Conservation (phyloP, 2,797 vertebrate genomes). For the Otus scops region DNA sequence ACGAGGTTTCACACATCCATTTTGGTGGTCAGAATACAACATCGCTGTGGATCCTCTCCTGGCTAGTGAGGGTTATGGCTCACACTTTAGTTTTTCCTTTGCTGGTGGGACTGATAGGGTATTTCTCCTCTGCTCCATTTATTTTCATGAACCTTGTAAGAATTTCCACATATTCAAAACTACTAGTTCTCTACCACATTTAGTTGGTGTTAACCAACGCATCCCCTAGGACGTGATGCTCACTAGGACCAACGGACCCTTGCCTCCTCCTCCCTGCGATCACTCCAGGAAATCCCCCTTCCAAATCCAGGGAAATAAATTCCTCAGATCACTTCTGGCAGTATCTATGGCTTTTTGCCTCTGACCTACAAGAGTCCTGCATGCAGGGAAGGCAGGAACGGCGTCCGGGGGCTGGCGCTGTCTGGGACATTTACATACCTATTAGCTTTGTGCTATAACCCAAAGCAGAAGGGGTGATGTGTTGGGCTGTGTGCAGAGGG, state of each 20-base stretch:
- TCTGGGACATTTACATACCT: background rate
- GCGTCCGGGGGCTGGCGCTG: background rate
- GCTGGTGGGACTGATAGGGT: background rate
- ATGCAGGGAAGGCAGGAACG: fast-evolving
- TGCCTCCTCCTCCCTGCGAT: background rate
- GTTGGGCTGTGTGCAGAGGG: background rate
- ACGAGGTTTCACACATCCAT: background rate
- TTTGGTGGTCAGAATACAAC: background rate
- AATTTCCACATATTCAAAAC: background rate
- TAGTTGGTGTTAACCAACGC: background rate
- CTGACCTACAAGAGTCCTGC: background rate
- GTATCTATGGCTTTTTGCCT: background rate
- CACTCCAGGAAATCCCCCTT: background rate
- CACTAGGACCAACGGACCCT: background rate
- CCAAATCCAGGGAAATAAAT: background rate
- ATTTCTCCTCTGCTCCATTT: background rate
- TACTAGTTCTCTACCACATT: background rate
- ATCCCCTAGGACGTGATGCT: background rate
- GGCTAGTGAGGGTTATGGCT: background rate
- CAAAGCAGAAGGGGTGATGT: background rate
- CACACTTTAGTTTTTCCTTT: background rate
- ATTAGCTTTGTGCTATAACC: background rate
- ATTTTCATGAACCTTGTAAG: background rate
- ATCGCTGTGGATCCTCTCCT: background rate
- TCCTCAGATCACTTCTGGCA: background rate